These are phyloP conservation scores for Apodemia duryi DNA, from an alignment of 2,888 invertebrate genomes.

Conservation along the genomic window DNA sequence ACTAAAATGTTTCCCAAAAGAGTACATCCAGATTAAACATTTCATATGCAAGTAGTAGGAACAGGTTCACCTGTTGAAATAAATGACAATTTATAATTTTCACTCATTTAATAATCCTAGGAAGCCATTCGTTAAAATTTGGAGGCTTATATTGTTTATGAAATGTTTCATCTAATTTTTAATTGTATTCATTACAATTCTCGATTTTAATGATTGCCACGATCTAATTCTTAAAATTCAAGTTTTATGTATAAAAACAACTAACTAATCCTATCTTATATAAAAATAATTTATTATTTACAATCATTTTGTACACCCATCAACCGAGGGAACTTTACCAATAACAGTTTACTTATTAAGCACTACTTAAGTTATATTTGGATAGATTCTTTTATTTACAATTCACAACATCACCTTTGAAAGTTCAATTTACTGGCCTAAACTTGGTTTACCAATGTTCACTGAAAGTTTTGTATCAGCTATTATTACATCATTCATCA, in stretches of 20 bases:
- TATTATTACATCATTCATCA: constrained; percentile 50
- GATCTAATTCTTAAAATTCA: constrained; percentile 19
- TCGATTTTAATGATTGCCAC: constrained; percentile 8
- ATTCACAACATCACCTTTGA: constrained; percentile 62
- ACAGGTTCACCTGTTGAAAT: too few relatives aligned
- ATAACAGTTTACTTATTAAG: constrained; percentile 49
- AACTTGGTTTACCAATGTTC: constrained; percentile 35
- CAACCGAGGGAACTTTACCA: constrained; percentile 53
- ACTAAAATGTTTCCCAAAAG: neutral
- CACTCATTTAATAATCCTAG: too few relatives aligned
- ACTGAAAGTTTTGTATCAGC: constrained; percentile 38
- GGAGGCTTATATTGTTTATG: too few relatives aligned
- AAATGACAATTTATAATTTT: too few relatives aligned
- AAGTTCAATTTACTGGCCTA: constrained; percentile 75
- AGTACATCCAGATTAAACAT: neutral
- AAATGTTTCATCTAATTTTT: too few relatives aligned
- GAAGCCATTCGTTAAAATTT: too few relatives aligned
- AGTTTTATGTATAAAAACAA: constrained; percentile 40
- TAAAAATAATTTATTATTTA: constrained; percentile 69
- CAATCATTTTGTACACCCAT: constrained; percentile 69
- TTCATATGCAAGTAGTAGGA: too few relatives aligned
- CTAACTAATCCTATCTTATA: constrained; percentile 54
- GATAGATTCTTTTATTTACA: constrained; percentile 77
- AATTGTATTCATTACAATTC: neutral
- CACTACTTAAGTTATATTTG: constrained; percentile 74